phyloP scores from a whole-genome alignment of 2,113 vertebrate genomes.

The Xerus inauris region DNA sequence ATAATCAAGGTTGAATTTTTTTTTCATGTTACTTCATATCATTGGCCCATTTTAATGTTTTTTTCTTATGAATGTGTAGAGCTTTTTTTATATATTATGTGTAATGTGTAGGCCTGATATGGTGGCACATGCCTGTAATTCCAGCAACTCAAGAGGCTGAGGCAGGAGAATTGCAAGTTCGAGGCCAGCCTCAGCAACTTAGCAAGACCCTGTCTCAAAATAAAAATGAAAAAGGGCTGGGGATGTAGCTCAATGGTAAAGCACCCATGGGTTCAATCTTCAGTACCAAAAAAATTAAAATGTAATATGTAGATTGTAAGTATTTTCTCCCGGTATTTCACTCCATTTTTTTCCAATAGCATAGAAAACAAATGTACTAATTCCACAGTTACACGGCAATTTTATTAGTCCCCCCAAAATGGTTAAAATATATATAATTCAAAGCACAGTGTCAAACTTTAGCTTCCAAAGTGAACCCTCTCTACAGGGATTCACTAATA shows the following conservation, averaged over 20 bases:
- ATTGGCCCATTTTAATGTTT: neutral
- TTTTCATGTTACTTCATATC: neutral
- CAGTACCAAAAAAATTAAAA: neutral
- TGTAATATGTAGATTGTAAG: neutral
- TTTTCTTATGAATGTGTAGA: neutral
- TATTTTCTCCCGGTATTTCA: neutral
- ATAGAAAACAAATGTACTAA: neutral
- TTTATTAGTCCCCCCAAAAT: constrained; percentile 1
- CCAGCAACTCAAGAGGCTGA: too few relatives aligned
- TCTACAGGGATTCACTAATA: too few relatives aligned
- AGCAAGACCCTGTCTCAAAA: too few relatives aligned
- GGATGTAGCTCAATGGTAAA: too few relatives aligned
- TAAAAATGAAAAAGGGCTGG: too few relatives aligned
- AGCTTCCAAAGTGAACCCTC: neutral
- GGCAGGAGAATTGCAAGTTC: too few relatives aligned
- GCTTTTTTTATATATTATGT: neutral
- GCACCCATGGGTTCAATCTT: too few relatives aligned
- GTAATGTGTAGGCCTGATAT: too few relatives aligned
- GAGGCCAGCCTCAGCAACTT: too few relatives aligned
- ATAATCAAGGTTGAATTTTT: neutral
- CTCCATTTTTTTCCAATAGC: neutral
- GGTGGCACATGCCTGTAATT: too few relatives aligned
- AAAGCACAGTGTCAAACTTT: constrained; percentile 8
- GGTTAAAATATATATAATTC: neutral
- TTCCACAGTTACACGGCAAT: neutral